Conservation (phyloP, 2,888 invertebrate species). For the Conistra vaccinii region DNA sequence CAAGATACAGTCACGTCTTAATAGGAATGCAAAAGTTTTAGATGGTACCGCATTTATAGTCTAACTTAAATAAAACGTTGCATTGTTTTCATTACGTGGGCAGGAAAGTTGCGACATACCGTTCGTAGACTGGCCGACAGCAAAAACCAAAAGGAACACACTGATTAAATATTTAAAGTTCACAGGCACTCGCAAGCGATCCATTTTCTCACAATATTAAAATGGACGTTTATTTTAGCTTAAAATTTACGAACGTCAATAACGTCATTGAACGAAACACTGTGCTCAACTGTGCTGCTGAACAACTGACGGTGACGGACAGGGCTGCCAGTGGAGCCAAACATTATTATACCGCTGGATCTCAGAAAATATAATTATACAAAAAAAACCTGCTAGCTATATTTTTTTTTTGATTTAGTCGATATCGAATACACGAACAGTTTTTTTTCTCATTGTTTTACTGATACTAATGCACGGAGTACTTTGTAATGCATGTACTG, state of each 20-base stretch:
- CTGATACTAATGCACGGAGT: not conserved
- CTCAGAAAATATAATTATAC: not conserved
- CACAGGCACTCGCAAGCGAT: conserved; percentile 72
- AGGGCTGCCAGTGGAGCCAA: conserved; percentile 6
- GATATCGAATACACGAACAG: too few species aligned
- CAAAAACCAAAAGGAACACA: conserved; percentile 69
- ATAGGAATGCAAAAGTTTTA: conserved; percentile 46
- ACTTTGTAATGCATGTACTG: too few species aligned
- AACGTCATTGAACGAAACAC: conserved; percentile 70
- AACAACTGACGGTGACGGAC: conserved; percentile 11
- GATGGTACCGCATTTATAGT: conserved; percentile 39
- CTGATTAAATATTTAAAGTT: conserved; percentile 67
- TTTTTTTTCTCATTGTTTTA: not conserved
- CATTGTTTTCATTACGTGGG: conserved; percentile 64
- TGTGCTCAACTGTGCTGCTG: conserved; percentile 22
- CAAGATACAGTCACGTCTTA: conserved; percentile 5
- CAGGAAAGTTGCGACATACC: conserved; percentile 71
- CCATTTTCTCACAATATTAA: conserved; percentile 73
- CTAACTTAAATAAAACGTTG: conserved; percentile 44
- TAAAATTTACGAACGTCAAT: conserved; percentile 54
- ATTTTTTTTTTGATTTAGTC: not conserved
- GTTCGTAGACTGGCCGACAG: conserved; percentile 63
- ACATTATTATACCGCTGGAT: not conserved
- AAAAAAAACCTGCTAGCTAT: not conserved
- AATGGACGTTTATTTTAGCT: conserved; percentile 62